These are phyloP conservation scores for Pegoplata infirma DNA, from an alignment of 2,888 invertebrate genomes.

Conservation along the genomic window DNA sequence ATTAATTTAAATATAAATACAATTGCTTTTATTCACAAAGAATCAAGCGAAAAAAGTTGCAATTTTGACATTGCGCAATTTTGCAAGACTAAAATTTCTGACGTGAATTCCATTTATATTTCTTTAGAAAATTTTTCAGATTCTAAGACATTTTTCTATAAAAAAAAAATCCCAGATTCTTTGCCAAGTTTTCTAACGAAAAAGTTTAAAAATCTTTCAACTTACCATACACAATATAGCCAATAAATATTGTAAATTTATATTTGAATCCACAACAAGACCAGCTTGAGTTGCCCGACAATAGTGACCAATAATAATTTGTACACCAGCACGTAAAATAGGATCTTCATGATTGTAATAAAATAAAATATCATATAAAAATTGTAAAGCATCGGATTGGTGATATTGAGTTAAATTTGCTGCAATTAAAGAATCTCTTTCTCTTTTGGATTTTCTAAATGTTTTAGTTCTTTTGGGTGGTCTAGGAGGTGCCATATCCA, in stretches of 20 bases:
- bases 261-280: slow-evolving; percentile 64
- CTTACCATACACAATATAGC: slow-evolving; percentile 76
- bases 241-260: slow-evolving; percentile 73
- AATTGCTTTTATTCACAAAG: too few relatives aligned
- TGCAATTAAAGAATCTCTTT: slow-evolving; percentile 16
- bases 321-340: slow-evolving; percentile 76
- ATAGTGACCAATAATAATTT: slow-evolving; percentile 73
- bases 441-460: slow-evolving; percentile 66
- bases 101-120: background rate
- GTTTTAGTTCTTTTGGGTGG: slow-evolving; percentile 74
- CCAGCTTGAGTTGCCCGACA: slow-evolving; percentile 73
- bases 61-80: background rate
- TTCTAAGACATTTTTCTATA: too few relatives aligned
- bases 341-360: slow-evolving; percentile 77
- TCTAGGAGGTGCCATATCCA: slow-evolving; percentile 68
- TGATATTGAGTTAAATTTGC: slow-evolving; percentile 41
- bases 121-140: too few relatives aligned
- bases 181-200: too few relatives aligned
- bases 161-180: too few relatives aligned
- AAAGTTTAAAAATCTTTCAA: too few relatives aligned
- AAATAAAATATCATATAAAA: slow-evolving; percentile 73
- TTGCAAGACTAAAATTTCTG: background rate
- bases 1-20: too few relatives aligned
- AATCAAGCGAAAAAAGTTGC: too few relatives aligned
- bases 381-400: slow-evolving; percentile 59